Percentiles rank a stretch among this genome's conserved stretches.
Conservation (phyloP, 23 tunicate species). For the Botrylloides violaceus region DNA sequence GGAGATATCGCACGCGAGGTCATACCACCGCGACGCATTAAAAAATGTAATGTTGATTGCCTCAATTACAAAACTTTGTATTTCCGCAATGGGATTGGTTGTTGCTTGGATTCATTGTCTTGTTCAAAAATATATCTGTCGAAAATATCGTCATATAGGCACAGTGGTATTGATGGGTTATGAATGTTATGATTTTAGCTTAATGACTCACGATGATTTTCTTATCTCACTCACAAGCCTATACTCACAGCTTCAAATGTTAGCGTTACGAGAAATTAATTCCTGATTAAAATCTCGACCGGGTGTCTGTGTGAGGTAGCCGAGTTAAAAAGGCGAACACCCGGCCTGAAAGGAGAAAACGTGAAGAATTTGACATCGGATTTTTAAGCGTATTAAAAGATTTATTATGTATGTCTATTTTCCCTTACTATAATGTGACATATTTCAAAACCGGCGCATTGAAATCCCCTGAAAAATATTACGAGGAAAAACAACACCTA, state of each 20-base stretch:
- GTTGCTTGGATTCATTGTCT: too few species aligned
- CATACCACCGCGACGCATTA: not conserved
- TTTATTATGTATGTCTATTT: too few species aligned
- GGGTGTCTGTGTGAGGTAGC: constrained; percentile 2
- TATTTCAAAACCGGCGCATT: too few species aligned
- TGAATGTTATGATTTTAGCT: not conserved
- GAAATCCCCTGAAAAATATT: not conserved
- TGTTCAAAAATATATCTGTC: too few species aligned
- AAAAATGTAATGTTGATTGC: not conserved
- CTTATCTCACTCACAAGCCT: not conserved
- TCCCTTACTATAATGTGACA: too few species aligned
- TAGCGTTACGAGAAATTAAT: not conserved
- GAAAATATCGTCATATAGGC: too few species aligned
- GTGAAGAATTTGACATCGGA: too few species aligned
- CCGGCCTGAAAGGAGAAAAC: not conserved
- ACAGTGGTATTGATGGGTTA: not conserved
- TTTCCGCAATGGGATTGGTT: not conserved
- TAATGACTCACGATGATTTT: not conserved
- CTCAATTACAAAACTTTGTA: not conserved
- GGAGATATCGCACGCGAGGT: too few species aligned
- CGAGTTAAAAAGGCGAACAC: not conserved
- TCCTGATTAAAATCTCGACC: not conserved
- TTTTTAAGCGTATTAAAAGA: too few species aligned
- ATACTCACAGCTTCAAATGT: not conserved
- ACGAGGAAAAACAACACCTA: not conserved